Evolutionary conservation across 2,797 vertebrate genomes (phyloP), one percentile per base, ranked within the genome.

Genomic region (Halcyon chelicuti): DNA sequence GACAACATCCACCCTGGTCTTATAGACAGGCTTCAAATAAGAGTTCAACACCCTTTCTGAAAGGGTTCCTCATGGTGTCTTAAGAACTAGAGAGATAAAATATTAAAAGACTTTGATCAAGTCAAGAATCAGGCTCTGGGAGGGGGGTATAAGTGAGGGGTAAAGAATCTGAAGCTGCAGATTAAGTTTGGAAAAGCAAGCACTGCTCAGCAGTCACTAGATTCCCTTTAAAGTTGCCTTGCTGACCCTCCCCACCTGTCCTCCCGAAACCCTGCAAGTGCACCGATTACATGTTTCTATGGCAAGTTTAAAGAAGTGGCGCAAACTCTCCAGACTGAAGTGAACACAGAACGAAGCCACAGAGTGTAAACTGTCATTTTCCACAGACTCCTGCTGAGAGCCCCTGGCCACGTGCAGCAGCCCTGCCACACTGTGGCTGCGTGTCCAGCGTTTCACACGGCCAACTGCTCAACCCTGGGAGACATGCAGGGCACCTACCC

Each of bases 361-460:
- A 46, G 33, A 63, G 21, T 2, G 1, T 20, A 23, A 63, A 19
- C 28, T 17, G 44, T 14, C 42, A 19, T 35, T 68, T 68, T 55
- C 35, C 25, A 20, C 9, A 52, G 8, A 4, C 12, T 63, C 55
- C 49, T 70, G 46, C 26, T 65, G 26, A 47, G 73, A 87, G 57
- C 10, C 19, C 16, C n/a, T 0, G 14, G 60, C 14, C 35, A 49
- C 54, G 44, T 22, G 31, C 20, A 49, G 58, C 22, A 86, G 15
- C 19, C n/a, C 66, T 37, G 57, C 20, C 11, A 12, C 20, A 75
- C 42, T 35, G 8, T 7, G 25, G 19, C 23, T 6, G 12, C 3
- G 13, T 1, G 2, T 28, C 9, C 29, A 65, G 58, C 25, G 35
- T 28, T 51, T 14, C 49, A 37, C 0, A 2, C 7, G 22, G 19